Base-by-base conservation (phyloP, 2,113 vertebrate genomes). In the Alligator mississippiensis region DNA sequence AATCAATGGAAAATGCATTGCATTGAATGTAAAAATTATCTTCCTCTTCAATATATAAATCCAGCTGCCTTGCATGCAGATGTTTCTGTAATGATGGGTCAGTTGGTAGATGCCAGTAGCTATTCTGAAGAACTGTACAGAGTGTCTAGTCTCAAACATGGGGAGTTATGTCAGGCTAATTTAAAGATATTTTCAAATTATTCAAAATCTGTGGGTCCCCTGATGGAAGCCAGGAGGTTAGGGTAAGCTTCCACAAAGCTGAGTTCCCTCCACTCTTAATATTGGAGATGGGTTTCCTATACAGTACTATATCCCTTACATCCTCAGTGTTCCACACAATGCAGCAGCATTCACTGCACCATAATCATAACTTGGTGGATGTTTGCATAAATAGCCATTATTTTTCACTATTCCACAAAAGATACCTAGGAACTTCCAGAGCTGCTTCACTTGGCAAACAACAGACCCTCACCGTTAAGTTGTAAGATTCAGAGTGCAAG, bases 321-420 rank as follows among this genome's bases (percentile, higher is more conserved):
- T 1, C 11, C 0, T 5, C 8, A 1, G 63, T 19, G 6, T 22
- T 63, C 27, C 25, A 63, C 25, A 27, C 25, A 63, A 3, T 78
- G 18, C 0, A 15, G 58, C 60, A 21, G 22, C 1, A 25, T 81
- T 70, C 54, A 58, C 54, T 3, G 58, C 11, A 18, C 60, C 10
- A 25, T 61, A 38, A 9, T 30, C 54, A 57, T 66, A 38, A 60
- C 60, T 27, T 21, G 14, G 24, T 27, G 86, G 61, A 86, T 30
- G 58, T 60, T 84, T 83, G 58, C 47, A 30, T 75, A 91, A 0
- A 0, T 59, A 24, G 13, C 60, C 93, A 77, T 70, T 1, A 0
- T 34, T 60, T 59, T 72, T 80, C 59, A 24, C n/a, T 62, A 93
- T 95, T 90, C 88, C 89, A 72, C 27, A n/a, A 4, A 24, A 59